Conservation (phyloP, 2,888 invertebrate genomes). For the Halictus ligatus region DNA sequence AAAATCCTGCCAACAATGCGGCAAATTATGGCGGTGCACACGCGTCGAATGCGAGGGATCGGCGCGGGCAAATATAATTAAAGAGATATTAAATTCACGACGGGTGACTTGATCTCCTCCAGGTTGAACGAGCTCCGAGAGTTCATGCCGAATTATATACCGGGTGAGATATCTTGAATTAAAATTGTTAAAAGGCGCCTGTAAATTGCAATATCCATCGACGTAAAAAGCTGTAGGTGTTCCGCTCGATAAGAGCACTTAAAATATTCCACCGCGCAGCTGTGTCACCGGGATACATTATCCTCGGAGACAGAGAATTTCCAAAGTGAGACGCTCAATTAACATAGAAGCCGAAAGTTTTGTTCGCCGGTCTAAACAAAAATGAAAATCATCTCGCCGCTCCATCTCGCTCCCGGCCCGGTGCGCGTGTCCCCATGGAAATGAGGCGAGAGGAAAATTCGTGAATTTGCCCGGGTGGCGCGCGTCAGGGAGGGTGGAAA, state of each 20-base stretch:
- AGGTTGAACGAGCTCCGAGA: neutral
- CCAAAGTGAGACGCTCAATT: neutral
- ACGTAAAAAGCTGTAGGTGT: neutral
- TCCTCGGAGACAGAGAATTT: neutral
- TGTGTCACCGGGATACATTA: neutral
- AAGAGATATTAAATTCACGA: conserved; percentile 50
- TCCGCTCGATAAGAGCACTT: neutral
- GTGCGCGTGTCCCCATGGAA: conserved; percentile 10
- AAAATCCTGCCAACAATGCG: conserved; percentile 59
- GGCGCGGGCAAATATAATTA: conserved; percentile 37
- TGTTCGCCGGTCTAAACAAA: neutral
- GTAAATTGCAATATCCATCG: neutral
- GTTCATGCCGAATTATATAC: neutral
- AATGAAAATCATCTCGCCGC: neutral
- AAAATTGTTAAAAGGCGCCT: neutral
- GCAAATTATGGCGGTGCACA: conserved; percentile 44
- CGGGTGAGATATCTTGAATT: no score
- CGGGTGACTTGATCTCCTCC: conserved; percentile 14
- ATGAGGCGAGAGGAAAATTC: conserved; percentile 14
- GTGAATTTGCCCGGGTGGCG: neutral
- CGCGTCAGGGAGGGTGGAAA: conserved; percentile 19
- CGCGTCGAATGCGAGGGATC: neutral
- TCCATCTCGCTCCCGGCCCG: no score
- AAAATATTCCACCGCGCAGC: neutral
- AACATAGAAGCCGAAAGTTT: neutral